phyloP scores from a whole-genome alignment of 2,113 vertebrate genomes.

The Eulemur macaco region DNA sequence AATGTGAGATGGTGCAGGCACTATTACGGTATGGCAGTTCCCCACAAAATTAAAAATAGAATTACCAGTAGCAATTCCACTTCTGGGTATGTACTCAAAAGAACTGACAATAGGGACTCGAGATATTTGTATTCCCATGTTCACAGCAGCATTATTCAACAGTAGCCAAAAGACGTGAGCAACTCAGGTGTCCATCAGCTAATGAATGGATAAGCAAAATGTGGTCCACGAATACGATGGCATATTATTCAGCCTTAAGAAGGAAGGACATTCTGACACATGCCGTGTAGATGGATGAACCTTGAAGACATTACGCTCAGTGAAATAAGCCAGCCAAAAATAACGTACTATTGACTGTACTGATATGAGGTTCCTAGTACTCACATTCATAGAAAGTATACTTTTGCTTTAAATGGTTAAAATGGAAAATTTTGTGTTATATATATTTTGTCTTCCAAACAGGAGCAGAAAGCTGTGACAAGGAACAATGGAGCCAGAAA shows the following conservation, averaged over 20 bases:
- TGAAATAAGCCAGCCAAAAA: not conserved
- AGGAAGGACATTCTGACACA: not conserved
- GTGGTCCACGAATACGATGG: not conserved
- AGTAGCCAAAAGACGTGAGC: not conserved
- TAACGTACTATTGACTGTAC: not conserved
- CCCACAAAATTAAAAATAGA: not conserved
- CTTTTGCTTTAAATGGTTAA: not conserved
- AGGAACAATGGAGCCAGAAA: not conserved
- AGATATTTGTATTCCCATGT: not conserved
- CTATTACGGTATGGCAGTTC: not conserved
- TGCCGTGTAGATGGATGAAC: not conserved
- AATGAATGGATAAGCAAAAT: not conserved
- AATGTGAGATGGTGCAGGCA: not conserved
- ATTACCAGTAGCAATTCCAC: not conserved
- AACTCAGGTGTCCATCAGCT: not conserved
- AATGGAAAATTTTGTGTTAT: not conserved
- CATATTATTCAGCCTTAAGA: not conserved
- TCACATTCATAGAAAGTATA: not conserved
- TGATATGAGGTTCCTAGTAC: not conserved
- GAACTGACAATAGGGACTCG: not conserved
- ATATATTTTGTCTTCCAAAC: not conserved
- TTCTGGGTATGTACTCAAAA: not conserved
- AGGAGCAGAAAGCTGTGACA: not conserved
- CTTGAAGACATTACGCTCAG: not conserved
- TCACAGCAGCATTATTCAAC: not conserved